Percentiles rank a stretch among this genome's conserved stretches.
These are phyloP conservation scores for Himalopsyche japonica DNA, from an alignment of 2,888 invertebrate species.

Conservation along the genomic window DNA sequence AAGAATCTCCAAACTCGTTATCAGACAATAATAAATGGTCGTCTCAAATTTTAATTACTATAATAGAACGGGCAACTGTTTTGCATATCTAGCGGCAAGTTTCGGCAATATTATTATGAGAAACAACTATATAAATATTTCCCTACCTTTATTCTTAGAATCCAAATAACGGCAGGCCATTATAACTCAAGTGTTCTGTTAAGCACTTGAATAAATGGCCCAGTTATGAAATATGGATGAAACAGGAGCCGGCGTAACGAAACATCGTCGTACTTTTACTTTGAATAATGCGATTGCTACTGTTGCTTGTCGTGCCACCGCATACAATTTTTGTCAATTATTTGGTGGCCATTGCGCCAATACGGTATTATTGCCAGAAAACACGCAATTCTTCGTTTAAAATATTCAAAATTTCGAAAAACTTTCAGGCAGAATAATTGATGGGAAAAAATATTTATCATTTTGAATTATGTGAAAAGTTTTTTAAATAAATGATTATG, in stretches of 20 bases:
- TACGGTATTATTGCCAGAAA: background rate
- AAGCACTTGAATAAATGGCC: constrained; percentile 32
- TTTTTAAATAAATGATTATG: background rate
- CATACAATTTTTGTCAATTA: background rate
- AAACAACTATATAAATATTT: constrained; percentile 25
- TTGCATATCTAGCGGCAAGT: constrained; percentile 31
- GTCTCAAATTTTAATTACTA: constrained; percentile 39
- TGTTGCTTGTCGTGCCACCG: background rate
- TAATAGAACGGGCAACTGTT: constrained; percentile 17
- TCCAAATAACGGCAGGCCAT: constrained; percentile 29
- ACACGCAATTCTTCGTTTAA: background rate
- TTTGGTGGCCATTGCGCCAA: background rate
- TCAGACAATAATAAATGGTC: constrained; percentile 29
- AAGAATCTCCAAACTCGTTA: constrained; percentile 27
- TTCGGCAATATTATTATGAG: constrained; percentile 21
- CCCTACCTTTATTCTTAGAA: constrained; percentile 17
- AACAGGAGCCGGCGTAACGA: background rate
- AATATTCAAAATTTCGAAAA: background rate
- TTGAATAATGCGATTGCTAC: background rate
- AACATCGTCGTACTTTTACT: background rate
- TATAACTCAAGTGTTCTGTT: constrained; percentile 29
- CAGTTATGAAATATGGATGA: constrained; percentile 32
- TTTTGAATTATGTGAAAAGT: background rate
- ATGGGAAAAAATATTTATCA: background rate
- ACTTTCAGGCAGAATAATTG: background rate